Base-by-base conservation (phyloP, 2,888 invertebrate genomes). In the Troglohyphantes excavatus region DNA sequence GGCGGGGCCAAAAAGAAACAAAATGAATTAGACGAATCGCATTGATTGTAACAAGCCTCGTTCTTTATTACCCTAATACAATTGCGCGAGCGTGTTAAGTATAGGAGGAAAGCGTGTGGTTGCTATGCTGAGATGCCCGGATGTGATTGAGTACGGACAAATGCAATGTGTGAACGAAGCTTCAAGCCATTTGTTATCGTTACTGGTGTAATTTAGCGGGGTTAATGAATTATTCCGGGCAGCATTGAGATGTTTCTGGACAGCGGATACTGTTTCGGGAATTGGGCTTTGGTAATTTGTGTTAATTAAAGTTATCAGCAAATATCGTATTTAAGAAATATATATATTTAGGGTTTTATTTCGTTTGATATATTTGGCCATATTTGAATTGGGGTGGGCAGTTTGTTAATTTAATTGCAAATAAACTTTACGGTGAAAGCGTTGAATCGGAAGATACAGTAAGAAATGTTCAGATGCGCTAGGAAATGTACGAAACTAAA, bases 1-100 rank as follows among this genome's bases (percentile, higher is more conserved):
- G 61, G 78, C 7, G 29, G 2, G 65, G 11, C 9, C 2, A 17
- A 46, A 17, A 17, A 17, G 11, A 13, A 46, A 46, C 2, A 3
- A 79, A 79, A 79, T 67, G 43, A 67, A 79, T 67, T 79, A 53
- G 53, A 46, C 17, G 27, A 27, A 67, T 53, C 46, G 33, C 53
- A 46, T 26, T 23, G 67, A 46, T 79, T 43, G 53, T 68, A 79
- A 79, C 67, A 67, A 68, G 79, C 43, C 46, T 46, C 27, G 29
- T 79, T 67, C 79, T 79, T 79, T 53, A 67, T 79, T 79, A 27
- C 67, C 43, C 46, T 53, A 79, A 67, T 67, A 53, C 46, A 21
- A 67, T 26, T 59, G 29, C 26, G 1, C 5, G 46, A 13, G 2
- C 39, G 26, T 61, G 29, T 46, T 67, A 67, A 43, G 39, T 39